Conservation (phyloP, 92 coral and sea anemone genomes). For the Actinernus sp. region DNA sequence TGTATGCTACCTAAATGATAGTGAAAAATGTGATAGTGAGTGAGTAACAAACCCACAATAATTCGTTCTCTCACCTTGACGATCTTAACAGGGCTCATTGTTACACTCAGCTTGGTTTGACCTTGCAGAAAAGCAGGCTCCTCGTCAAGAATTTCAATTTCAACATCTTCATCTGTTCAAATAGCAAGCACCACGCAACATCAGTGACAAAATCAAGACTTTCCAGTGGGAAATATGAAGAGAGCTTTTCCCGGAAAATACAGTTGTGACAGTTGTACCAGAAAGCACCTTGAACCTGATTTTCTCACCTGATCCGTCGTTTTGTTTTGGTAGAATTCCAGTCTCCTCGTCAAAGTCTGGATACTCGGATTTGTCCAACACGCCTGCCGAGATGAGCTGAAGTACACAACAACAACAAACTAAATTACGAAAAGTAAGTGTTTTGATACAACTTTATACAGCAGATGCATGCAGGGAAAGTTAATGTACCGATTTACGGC, state of each 20-base stretch:
- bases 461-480: no score
- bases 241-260: no score
- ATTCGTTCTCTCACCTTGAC: slow-evolving; percentile 84
- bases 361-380: slow-evolving; percentile 93
- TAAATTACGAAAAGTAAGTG: no score
- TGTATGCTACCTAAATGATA: no score
- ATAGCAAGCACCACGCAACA: no score
- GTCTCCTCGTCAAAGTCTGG: slow-evolving; percentile 99
- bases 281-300: no score
- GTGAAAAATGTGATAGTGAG: neutral
- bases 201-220: no score
- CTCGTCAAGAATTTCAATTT: slow-evolving; percentile 89
- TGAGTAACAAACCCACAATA: no score
- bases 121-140: slow-evolving; percentile 95
- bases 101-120: slow-evolving; percentile 92
- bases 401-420: neutral
- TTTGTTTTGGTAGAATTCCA: slow-evolving; percentile 89
- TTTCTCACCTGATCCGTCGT: slow-evolving; percentile 86
- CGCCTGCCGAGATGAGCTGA: slow-evolving; percentile 95
- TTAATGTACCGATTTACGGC: no score
- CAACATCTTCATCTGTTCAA: slow-evolving; percentile 90
- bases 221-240: no score
- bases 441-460: no score
- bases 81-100: slow-evolving; percentile 98
- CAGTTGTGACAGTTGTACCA: no score